Percentiles rank a stretch among this genome's conserved stretches.
Evolutionary conservation across 1,140 invertebrate genomes (phyloP).

Genomic region (Rhopalosiphum maidis): DNA sequence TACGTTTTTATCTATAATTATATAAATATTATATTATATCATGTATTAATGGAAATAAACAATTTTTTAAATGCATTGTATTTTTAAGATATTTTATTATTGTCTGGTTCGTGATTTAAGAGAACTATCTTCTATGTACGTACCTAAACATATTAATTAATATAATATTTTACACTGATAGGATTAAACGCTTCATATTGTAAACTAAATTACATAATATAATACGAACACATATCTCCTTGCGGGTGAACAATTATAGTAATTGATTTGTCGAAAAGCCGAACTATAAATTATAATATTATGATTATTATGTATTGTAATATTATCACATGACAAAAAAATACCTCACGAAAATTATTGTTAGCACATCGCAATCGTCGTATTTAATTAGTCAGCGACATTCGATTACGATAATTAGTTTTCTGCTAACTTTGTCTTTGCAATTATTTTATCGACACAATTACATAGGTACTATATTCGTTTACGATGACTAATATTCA

Average conservation of each 20-base stretch:
- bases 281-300: background rate
- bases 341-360: background rate
- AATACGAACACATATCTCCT: background rate
- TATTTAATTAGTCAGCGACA: background rate
- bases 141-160: background rate
- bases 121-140: background rate
- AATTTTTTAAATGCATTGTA: background rate
- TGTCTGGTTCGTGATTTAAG: background rate
- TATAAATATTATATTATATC: too few relatives aligned
- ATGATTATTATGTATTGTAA: background rate
- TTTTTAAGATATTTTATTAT: background rate
- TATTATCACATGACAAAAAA: background rate
- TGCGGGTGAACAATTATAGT: background rate
- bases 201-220: background rate
- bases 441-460: background rate
- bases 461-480: background rate
- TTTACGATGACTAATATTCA: background rate
- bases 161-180: background rate
- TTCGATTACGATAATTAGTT: conserved; percentile 12
- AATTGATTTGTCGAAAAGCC: background rate
- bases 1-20: background rate
- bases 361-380: background rate
- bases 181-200: background rate
- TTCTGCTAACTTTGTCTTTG: background rate
- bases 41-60: background rate